These are phyloP conservation scores for Parelbella ahira DNA, from an alignment of 2,888 invertebrate species.

Conservation along the genomic window DNA sequence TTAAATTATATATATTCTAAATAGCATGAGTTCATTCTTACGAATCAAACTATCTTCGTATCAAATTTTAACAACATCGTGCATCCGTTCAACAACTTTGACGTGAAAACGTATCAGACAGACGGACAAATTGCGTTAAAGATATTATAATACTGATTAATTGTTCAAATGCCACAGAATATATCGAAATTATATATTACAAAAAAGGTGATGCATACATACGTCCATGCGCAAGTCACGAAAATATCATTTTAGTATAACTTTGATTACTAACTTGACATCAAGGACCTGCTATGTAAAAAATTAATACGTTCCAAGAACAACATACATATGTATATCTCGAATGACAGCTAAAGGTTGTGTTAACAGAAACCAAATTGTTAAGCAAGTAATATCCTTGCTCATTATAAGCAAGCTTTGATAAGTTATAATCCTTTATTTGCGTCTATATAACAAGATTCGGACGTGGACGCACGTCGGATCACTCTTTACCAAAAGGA, in stretches of 20 bases:
- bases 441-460: too few species aligned
- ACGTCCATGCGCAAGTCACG: slow-evolving; percentile 9
- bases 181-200: neutral
- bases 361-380: slow-evolving; percentile 1
- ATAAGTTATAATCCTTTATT: too few species aligned
- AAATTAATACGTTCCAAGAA: slow-evolving; percentile 9
- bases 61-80: too few species aligned
- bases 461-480: too few species aligned
- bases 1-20: too few species aligned
- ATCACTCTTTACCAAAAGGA: too few species aligned
- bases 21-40: too few species aligned
- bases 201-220: slow-evolving; percentile 8
- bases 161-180: neutral
- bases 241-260: slow-evolving; percentile 15
- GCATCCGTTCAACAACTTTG: too few species aligned
- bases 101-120: too few species aligned
- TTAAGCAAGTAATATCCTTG: slow-evolving; percentile 7
- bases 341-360: slow-evolving; percentile 19
- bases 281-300: slow-evolving; percentile 7
- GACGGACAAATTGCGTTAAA: too few species aligned
- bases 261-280: slow-evolving; percentile 10
- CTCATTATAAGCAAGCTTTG: neutral
- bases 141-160: too few species aligned
- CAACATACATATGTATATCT: slow-evolving; percentile 1
- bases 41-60: too few species aligned